These are phyloP conservation scores for Tupaia chinensis DNA, from an alignment of 2,113 vertebrate species.

Conservation along the genomic window DNA sequence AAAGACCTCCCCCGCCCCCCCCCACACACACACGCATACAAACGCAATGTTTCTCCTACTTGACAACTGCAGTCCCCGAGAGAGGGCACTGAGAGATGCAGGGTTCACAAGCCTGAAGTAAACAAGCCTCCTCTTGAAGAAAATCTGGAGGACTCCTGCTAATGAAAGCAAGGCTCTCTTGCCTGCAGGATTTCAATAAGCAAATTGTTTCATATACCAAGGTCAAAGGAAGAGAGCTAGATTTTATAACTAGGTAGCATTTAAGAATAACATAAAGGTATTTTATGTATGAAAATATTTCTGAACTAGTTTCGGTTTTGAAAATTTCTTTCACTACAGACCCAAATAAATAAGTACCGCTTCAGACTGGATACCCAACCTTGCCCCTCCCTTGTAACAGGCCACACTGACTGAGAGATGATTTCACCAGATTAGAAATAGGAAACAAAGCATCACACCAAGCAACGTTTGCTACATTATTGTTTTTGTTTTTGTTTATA, in stretches of 20 bases:
- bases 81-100: neutral
- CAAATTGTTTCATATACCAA: neutral
- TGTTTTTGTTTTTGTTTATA: too few species aligned
- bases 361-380: conserved; percentile 67
- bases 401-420: conserved; percentile 67
- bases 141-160: neutral
- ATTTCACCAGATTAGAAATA: conserved; percentile 72
- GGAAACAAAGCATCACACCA: conserved; percentile 68
- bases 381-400: conserved; percentile 51
- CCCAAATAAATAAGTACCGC: conserved; percentile 49
- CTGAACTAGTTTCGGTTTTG: conserved; percentile 47
- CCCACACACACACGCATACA: too few species aligned
- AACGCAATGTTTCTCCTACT: neutral
- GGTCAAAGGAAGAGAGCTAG: neutral
- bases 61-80: neutral
- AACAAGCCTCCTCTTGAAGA: neutral
- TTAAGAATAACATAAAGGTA: conserved; percentile 58
- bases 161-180: neutral
- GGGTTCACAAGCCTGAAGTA: neutral
- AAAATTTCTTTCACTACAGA: conserved; percentile 59
- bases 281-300: conserved; percentile 39
- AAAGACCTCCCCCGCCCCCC: neutral
- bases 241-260: neutral
- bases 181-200: neutral
- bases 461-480: conserved; percentile 7